Base-by-base conservation (phyloP, 2,888 invertebrate genomes). In the Drosophila mayaguana region DNA sequence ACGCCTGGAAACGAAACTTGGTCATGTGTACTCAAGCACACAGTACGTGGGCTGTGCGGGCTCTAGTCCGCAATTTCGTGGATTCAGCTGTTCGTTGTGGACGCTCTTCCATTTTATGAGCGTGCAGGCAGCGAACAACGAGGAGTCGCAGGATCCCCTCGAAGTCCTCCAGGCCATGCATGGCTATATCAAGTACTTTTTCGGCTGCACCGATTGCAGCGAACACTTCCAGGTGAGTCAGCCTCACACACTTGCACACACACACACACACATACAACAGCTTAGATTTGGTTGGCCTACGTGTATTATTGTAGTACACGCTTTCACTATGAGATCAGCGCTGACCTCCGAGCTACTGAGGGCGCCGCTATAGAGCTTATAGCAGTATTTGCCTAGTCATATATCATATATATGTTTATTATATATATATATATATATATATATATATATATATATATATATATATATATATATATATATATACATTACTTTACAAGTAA, bases 51-150 rank as follows among this genome's bases (percentile, higher is more conserved):
- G 96, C 3, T 99, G 99, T 91, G 94, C 94, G 81, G 97, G 98
- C 12, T 98, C 98, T 81, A 94, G 94, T 63, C 93, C 95, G 0
- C 80, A 82, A 2, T 95, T 94, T 84, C 94, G 99, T 56, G 98
- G 98, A 14, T 99, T 97, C 92, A 97, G 98, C 0, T 99, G 99
- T 93, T 96, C 98, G 0, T 93, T 99, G 38, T 99, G 99, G 99
- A 96, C 96, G 16, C 93, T 98, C 81, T 99, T 98, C 91, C 99
- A 99, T 91, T 96, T 96, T 42, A 93, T 99, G 63, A 97, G 98
- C 1, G 97, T 98, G 0, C 96, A 96, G 90, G 96, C 97, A 14
- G 94, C 94, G 6, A 92, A 93, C 32, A 83, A 76, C 20, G 93
- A 92, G 46, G 90, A 93, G 45, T 93, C 94, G 11, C 88, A 90